These are phyloP conservation scores for Saccostrea glomerata DNA, from an alignment of 1,140 invertebrate species.

Conservation along the genomic window DNA sequence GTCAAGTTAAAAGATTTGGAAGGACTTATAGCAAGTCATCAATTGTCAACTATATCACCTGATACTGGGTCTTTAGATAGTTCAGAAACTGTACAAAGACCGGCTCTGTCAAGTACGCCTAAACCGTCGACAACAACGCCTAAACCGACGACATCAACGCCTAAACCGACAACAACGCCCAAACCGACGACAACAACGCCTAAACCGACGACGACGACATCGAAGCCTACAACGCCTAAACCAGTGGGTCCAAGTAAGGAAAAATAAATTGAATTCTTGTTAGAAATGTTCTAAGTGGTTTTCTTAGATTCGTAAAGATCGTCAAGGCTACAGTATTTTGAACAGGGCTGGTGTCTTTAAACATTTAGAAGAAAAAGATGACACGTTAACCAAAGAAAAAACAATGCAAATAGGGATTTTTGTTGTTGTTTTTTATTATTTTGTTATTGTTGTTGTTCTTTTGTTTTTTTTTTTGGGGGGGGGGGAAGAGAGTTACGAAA, in stretches of 20 bases:
- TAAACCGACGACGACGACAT: neutral
- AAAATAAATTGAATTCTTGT: too few species aligned
- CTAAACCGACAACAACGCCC: neutral
- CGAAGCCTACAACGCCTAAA: neutral
- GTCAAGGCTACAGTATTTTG: too few species aligned
- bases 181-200: neutral
- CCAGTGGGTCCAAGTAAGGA: neutral
- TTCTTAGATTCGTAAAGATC: too few species aligned
- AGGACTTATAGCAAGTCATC: neutral
- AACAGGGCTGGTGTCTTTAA: too few species aligned
- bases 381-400: too few species aligned
- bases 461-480: too few species aligned
- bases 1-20: slow-evolving; percentile 21
- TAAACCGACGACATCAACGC: neutral
- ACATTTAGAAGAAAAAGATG: too few species aligned
- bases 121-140: neutral
- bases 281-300: too few species aligned
- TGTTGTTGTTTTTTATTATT: too few species aligned
- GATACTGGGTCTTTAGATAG: neutral
- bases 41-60: neutral
- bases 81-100: slow-evolving; percentile 8
- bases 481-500: too few species aligned
- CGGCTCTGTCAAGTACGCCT: neutral
- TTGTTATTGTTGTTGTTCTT: too few species aligned
- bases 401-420: too few species aligned